A percentile compares a stretch with the other conserved stretches of the same genome.
Evolutionary conservation across 1,140 invertebrate genomes (phyloP).

Genomic region (Chrysomallon squamiferum): DNA sequence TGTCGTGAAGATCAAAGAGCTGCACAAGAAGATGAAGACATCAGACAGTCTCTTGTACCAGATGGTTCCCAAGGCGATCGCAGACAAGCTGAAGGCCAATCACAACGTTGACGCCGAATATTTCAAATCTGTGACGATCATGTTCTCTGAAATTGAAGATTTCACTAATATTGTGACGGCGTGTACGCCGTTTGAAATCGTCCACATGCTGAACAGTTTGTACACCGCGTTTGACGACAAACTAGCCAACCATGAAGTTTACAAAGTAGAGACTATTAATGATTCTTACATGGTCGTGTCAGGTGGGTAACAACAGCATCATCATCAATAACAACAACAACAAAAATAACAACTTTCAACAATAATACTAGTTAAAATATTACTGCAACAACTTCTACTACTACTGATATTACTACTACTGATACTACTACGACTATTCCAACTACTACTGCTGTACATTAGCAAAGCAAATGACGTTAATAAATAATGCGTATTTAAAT

Average conservation of each 20-base stretch:
- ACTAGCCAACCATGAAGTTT: conserved; percentile 42
- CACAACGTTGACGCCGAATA: conserved; percentile 24
- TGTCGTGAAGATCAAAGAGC: conserved; percentile 54
- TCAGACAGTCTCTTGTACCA: conserved; percentile 54
- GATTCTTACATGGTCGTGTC: conserved; percentile 49
- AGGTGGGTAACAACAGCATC: too few species aligned
- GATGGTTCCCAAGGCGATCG: conserved; percentile 64
- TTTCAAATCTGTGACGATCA: conserved; percentile 56
- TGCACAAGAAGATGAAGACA: conserved; percentile 48
- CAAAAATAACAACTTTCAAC: neutral
- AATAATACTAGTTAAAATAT: neutral
- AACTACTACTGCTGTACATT: too few species aligned
- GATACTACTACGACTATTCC: too few species aligned
- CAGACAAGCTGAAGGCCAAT: conserved; percentile 22
- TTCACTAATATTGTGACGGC: conserved; percentile 32
- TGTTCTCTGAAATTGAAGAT: conserved; percentile 56
- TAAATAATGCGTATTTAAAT: too few species aligned
- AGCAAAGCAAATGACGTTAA: too few species aligned
- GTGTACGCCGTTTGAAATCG: conserved; percentile 32
- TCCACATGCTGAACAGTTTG: conserved; percentile 25
- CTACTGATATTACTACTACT: too few species aligned
- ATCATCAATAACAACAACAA: too few species aligned
- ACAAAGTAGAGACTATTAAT: conserved; percentile 48
- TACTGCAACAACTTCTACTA: too few species aligned
- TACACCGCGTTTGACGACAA: conserved; percentile 35